phyloP scores from a whole-genome alignment of 2,113 vertebrate species.

The Apodemus speciosus region DNA sequence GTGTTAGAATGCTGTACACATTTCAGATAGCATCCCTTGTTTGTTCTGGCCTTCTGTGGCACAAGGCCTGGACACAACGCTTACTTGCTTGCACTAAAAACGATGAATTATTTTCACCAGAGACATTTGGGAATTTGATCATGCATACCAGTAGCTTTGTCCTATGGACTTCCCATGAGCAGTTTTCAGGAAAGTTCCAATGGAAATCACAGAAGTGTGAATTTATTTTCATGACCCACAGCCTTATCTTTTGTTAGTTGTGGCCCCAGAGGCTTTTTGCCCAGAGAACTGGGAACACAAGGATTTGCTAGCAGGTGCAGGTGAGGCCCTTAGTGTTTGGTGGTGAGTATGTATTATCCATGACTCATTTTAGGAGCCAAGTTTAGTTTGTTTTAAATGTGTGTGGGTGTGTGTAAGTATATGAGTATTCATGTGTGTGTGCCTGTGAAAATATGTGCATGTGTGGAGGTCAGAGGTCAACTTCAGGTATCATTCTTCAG shows the following conservation, averaged over 20 bases:
- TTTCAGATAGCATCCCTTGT: background rate
- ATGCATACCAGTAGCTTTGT: background rate
- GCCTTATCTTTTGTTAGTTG: background rate
- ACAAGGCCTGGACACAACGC: background rate
- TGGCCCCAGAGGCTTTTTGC: background rate
- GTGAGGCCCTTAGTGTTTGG: background rate
- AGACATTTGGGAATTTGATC: conserved; percentile 7
- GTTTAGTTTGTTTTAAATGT: background rate
- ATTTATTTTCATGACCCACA: background rate
- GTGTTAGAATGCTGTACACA: conserved; percentile 71
- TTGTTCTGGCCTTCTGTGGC: background rate
- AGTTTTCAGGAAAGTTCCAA: background rate
- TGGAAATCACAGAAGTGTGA: background rate
- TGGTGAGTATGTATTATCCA: background rate
- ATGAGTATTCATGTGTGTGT: background rate
- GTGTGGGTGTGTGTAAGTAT: background rate
- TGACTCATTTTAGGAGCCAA: background rate
- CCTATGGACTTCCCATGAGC: background rate
- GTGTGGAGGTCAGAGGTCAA: background rate
- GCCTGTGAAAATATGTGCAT: background rate
- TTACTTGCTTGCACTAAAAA: background rate
- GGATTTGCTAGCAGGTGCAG: background rate
- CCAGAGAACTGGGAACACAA: background rate
- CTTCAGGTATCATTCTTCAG: background rate
- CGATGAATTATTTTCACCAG: background rate